Conservation (phyloP, 2,888 invertebrate genomes). For the Sussaba pulchella region DNA sequence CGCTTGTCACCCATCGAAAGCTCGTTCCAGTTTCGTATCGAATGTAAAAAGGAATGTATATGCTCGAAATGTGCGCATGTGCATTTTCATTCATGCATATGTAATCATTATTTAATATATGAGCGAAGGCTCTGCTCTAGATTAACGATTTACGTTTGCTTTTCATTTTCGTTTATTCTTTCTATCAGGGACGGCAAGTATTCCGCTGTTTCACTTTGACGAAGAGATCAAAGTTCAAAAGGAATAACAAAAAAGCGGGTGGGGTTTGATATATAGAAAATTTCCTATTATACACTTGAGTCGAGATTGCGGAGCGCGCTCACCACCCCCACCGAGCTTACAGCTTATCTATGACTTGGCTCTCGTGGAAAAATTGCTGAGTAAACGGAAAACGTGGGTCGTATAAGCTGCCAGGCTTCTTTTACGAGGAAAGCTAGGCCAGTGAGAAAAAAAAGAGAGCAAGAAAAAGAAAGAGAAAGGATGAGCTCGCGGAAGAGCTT, state of each 20-base stretch:
- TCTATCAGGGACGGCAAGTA: neutral
- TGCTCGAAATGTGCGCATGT: neutral
- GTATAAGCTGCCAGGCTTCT: conserved; percentile 63
- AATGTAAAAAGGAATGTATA: neutral
- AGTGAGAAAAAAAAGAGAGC: conserved; percentile 25
- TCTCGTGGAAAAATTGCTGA: conserved; percentile 66
- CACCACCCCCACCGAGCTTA: conserved; percentile 53
- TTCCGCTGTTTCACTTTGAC: conserved; percentile 7
- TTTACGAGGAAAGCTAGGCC: conserved; percentile 58
- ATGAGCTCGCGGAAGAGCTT: conserved; percentile 1
- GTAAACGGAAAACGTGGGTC: conserved; percentile 68
- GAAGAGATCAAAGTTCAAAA: conserved; percentile 41
- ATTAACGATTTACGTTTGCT: neutral
- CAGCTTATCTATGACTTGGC: conserved; percentile 67
- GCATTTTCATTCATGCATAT: neutral
- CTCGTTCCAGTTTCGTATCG: conserved; percentile 8
- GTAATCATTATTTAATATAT: neutral
- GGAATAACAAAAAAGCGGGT: conserved; percentile 33
- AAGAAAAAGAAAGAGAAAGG: neutral
- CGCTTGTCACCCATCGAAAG: neutral
- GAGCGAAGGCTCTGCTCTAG: neutral
- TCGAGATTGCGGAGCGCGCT: conserved; percentile 50
- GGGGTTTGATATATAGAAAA: conserved; percentile 58
- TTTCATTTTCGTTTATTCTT: no score
- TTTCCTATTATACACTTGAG: conserved; percentile 55